Percentiles rank a stretch among this genome's conserved stretches.
Evolutionary conservation across 2,113 vertebrate genomes (phyloP).

Genomic region (Cisticola juncidis): DNA sequence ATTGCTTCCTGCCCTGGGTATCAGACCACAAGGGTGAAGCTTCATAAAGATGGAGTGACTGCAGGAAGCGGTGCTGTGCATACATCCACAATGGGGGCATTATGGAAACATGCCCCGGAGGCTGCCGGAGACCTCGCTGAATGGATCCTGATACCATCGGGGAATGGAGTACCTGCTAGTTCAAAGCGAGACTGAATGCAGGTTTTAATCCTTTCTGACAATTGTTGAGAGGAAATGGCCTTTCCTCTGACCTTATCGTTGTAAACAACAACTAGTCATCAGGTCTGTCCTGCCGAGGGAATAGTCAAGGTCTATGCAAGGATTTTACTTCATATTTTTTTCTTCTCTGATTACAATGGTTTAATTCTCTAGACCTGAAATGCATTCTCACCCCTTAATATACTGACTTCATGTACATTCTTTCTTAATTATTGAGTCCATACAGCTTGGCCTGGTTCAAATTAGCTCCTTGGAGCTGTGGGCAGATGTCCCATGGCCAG

Average conservation of each 20-base stretch:
- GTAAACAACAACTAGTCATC: slow-evolving; percentile 66
- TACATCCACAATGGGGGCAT: slow-evolving; percentile 57
- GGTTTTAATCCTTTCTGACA: slow-evolving; percentile 70
- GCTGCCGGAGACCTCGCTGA: slow-evolving; percentile 35
- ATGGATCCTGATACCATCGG: slow-evolving; percentile 58
- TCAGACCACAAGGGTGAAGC: slow-evolving; percentile 55
- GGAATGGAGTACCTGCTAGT: slow-evolving; percentile 64
- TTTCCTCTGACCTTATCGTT: slow-evolving; percentile 70
- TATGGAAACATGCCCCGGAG: slow-evolving; percentile 61
- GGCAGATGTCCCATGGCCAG: not conserved
- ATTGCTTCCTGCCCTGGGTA: slow-evolving; percentile 57
- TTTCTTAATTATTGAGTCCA: slow-evolving; percentile 45
- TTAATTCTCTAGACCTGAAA: slow-evolving; percentile 45
- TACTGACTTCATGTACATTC: slow-evolving; percentile 30
- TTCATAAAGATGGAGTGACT: slow-evolving; percentile 19
- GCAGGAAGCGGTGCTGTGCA: slow-evolving; percentile 44
- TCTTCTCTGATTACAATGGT: slow-evolving; percentile 27
- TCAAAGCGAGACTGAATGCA: slow-evolving; percentile 62
- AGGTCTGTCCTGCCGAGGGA: slow-evolving; percentile 48
- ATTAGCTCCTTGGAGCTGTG: not conserved
- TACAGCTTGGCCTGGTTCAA: not conserved
- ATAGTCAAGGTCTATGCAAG: slow-evolving; percentile 59
- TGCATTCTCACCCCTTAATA: slow-evolving; percentile 47
- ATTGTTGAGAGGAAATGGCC: slow-evolving; percentile 67
- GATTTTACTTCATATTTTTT: slow-evolving; percentile 3